Conservation (phyloP, 2,888 invertebrate species). For the Agrochola macilenta region DNA sequence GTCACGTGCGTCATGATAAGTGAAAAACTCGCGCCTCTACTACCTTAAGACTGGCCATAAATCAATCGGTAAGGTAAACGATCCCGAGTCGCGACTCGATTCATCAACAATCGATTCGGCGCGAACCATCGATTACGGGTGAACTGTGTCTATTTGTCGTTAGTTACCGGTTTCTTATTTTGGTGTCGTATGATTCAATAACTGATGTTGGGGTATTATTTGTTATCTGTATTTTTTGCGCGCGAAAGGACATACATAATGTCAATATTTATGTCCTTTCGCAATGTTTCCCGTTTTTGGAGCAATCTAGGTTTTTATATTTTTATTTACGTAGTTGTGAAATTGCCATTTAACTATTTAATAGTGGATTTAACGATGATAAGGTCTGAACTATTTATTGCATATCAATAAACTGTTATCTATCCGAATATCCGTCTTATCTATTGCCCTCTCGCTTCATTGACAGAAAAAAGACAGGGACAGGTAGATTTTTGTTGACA, state of each 20-base stretch:
- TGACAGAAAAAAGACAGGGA: neutral
- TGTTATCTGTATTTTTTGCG: constrained; percentile 48
- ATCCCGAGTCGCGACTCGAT: constrained; percentile 68
- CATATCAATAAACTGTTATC: constrained; percentile 1
- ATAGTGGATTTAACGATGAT: neutral
- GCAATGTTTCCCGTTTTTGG: constrained; percentile 24
- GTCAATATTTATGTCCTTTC: too few relatives aligned
- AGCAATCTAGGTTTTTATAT: neutral
- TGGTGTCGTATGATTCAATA: constrained; percentile 43
- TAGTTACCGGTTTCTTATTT: constrained; percentile 60
- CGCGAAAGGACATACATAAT: constrained; percentile 6
- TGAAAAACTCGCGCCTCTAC: constrained; percentile 66
- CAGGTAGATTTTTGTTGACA: neutral
- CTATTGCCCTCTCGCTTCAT: neutral
- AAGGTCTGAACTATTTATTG: constrained; percentile 1
- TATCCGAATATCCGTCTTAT: neutral
- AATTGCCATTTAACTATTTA: neutral
- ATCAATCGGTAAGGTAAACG: constrained; percentile 67
- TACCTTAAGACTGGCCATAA: constrained; percentile 63
- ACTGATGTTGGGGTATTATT: constrained; percentile 28
- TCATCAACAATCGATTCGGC: constrained; percentile 65
- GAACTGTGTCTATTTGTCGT: constrained; percentile 63
- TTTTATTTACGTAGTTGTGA: neutral
- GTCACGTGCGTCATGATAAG: constrained; percentile 63
- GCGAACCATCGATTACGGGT: constrained; percentile 56